Evolutionary conservation across 2,888 invertebrate species (phyloP), one percentile per base, ranked within the genome.

Genomic region (Nymphalis c-album): DNA sequence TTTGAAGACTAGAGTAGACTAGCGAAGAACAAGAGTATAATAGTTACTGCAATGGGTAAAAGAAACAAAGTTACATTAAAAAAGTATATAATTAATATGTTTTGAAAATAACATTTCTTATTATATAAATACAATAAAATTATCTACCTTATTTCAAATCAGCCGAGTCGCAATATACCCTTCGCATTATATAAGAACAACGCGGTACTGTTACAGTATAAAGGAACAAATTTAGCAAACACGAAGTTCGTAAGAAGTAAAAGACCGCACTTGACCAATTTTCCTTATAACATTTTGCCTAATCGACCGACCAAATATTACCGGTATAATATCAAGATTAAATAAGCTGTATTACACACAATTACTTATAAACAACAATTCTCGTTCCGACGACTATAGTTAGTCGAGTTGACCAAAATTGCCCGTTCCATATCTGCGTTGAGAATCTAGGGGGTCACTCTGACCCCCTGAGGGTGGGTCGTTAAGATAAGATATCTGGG

Each of bases 401-500:
- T 77, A 77, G 73, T 74, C 65, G 78, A 82, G 82, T 84, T 85
- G 85, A 85, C 88, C 88, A 85, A 88, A 88, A 88, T 87, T 86
- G 83, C 81, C 87, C 84, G 80, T 85, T 84, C 81, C 85, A 85
- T 89, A 89, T 89, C 90, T 79, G 72, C 71, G 69, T 75, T 76
- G 78, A 73, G 80, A 80, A 82, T 85, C 87, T 80, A 77, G 75
- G 76, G 76, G 74, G 73, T 74, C 73, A 67, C 70, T 70, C 50
- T 58, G 68, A 70, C 74, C 73, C 76, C 73, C 73, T 73, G 73
- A 18, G 74, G 75, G 80, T 80, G 79, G 83, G 84, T 84, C 85
- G 90, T 91, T 90, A 86, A 91, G 91, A 91, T 91, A 91, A 90
- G 85, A 82, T 86, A 87, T 89, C 88, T 85, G 74, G 75, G 78